These are phyloP conservation scores for Acomys russatus DNA, from an alignment of 2,797 vertebrate species.

Conservation along the genomic window DNA sequence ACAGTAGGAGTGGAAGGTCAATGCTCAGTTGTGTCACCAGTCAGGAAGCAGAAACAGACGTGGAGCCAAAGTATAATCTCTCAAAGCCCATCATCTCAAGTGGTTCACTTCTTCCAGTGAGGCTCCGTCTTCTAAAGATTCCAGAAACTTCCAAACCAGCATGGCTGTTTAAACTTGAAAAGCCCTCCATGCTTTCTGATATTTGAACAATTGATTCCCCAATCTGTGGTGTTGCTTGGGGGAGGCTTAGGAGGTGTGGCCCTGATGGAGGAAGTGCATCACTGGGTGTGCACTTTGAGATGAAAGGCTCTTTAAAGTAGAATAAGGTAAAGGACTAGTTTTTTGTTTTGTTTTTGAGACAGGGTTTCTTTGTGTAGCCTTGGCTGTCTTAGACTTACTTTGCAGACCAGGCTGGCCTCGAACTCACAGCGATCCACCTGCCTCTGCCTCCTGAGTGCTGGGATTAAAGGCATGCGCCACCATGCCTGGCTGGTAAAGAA, in stretches of 20 bases:
- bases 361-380: no score
- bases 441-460: no score
- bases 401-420: no score
- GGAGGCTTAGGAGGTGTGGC: not conserved
- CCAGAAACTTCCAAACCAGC: not conserved
- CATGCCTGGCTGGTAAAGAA: no score
- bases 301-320: not conserved
- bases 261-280: not conserved
- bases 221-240: not conserved
- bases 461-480: no score
- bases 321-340: not conserved
- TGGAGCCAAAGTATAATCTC: not conserved
- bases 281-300: not conserved
- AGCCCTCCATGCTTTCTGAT: not conserved
- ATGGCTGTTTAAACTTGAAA: not conserved
- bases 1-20: not conserved
- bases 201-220: not conserved
- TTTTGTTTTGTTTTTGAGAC: no score
- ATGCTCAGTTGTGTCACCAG: not conserved
- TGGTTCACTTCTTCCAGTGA: not conserved
- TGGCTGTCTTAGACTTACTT: no score
- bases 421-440: no score
- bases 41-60: not conserved
- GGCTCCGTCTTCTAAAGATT: not conserved
- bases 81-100: not conserved